Evolutionary conservation across 2,797 vertebrate species (phyloP), one percentile per base, ranked within the genome.

Genomic region (Crypturellus tataupa): DNA sequence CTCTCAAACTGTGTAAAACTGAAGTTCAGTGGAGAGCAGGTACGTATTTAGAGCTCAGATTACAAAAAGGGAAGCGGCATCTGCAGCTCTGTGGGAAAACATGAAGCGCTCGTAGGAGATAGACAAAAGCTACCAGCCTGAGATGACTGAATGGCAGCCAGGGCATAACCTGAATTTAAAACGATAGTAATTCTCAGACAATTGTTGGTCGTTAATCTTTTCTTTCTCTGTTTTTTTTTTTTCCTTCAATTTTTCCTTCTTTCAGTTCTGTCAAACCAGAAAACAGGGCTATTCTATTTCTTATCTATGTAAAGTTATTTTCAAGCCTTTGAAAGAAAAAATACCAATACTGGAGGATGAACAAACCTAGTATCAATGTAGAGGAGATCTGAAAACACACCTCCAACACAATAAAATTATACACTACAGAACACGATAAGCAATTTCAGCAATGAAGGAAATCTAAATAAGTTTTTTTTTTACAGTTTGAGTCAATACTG

Each of bases 261-360:
- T 84, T 10, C 5, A 62, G 40, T 8, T 17, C n/a, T 63, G 35
- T 33, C 53, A 88, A 81, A 60, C 8, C 42, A 76, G n/a, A 92
- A 49, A n/a, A 79, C 23, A n/a, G 59, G 15, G 63, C 63, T 65
- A 3, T 18, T 69, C 20, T 70, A 37, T 58, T 49, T 79, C 59
- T 65, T 84, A 31, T 44, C 18, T 6, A 91, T 44, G 56, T 13
- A 63, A 21, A 89, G 51, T 35, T 64, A 20, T 33, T 56, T 92
- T 85, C 46, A 77, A 85, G 35, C 33, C 87, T 95, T 89, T 29
- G 42, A 69, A 15, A 63, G 40, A 80, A 63, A 85, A 91, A 93
- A 84, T 77, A 53, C 24, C 2, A 0, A 24, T 17, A 12, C 44
- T 27, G 24, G n/a, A 24, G 65, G 33, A 47, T 68, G n/a, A 68